phyloP scores from a whole-genome alignment of 2,888 invertebrate genomes.

The Pyrocoelia pectoralis region DNA sequence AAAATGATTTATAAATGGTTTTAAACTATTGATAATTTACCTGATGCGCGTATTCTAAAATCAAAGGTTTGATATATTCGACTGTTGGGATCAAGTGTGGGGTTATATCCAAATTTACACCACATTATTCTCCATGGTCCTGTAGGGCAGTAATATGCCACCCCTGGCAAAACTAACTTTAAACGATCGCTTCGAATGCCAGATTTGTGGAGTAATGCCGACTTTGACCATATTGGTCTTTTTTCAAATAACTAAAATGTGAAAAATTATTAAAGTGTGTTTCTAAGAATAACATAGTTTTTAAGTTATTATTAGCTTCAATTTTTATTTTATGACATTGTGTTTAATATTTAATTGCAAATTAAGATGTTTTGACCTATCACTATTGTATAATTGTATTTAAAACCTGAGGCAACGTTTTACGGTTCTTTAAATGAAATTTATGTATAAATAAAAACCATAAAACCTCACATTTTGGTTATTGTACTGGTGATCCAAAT shows the following conservation, averaged over 20 bases:
- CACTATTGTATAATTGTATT: no score
- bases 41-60: constrained; percentile 73
- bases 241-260: constrained; percentile 76
- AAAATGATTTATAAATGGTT: not conserved
- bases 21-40: constrained; percentile 55
- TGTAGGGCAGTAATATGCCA: constrained; percentile 84
- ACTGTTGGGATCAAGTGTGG: constrained; percentile 78
- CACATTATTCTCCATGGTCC: constrained; percentile 96
- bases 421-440: no score
- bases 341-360: no score
- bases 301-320: no score
- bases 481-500: no score
- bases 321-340: no score
- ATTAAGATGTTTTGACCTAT: not conserved
- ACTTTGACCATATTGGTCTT: constrained; percentile 89
- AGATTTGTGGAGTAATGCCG: constrained; percentile 73
- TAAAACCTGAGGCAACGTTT: no score
- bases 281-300: no score
- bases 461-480: no score
- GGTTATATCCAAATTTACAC: constrained; percentile 92
- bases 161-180: constrained; percentile 81
- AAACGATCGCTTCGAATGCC: constrained; percentile 69
- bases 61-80: constrained; percentile 90
- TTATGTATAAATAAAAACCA: no score
- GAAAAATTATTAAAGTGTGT: not conserved